These are phyloP conservation scores for Notolabrus celidotus DNA, from an alignment of 2,797 vertebrate genomes.

Conservation along the genomic window DNA sequence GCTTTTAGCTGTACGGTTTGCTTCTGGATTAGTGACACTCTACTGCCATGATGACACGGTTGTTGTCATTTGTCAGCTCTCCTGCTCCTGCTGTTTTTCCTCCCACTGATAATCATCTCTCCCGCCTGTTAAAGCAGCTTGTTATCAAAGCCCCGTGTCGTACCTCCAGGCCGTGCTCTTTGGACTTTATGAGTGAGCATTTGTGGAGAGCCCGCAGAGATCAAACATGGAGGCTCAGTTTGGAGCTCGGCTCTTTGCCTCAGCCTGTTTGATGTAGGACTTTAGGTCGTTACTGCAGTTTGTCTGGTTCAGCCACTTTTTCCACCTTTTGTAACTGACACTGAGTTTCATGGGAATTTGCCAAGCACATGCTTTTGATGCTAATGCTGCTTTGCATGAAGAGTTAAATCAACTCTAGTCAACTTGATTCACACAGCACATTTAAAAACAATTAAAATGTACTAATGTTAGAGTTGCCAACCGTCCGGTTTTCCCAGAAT, in stretches of 20 bases:
- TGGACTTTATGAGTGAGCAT: slow-evolving; percentile 56
- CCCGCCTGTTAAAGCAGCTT: slow-evolving; percentile 42
- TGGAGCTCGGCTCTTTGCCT: slow-evolving; percentile 26
- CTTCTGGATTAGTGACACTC: slow-evolving; percentile 44
- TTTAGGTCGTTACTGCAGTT: slow-evolving; percentile 22
- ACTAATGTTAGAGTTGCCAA: too few species aligned
- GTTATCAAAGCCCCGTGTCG: slow-evolving; percentile 56
- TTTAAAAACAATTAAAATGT: too few species aligned
- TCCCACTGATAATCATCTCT: slow-evolving; percentile 34
- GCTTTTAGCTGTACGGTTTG: slow-evolving; percentile 35
- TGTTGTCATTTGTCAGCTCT: neutral
- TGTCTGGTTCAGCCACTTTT: slow-evolving; percentile 13
- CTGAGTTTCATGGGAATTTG: neutral
- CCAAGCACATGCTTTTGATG: too few species aligned
- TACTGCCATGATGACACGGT: slow-evolving; percentile 8
- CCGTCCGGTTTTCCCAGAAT: too few species aligned
- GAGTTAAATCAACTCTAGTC: too few species aligned
- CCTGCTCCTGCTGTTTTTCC: neutral
- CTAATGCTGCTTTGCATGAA: too few species aligned
- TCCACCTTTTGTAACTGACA: neutral
- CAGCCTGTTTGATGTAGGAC: slow-evolving; percentile 40
- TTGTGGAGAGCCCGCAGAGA: slow-evolving; percentile 42
- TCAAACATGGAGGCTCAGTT: slow-evolving; percentile 51
- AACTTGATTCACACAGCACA: too few species aligned
- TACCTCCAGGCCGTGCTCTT: slow-evolving; percentile 58